phyloP scores from a whole-genome alignment of 2,113 vertebrate species.

The Tragelaphus imberbis region DNA sequence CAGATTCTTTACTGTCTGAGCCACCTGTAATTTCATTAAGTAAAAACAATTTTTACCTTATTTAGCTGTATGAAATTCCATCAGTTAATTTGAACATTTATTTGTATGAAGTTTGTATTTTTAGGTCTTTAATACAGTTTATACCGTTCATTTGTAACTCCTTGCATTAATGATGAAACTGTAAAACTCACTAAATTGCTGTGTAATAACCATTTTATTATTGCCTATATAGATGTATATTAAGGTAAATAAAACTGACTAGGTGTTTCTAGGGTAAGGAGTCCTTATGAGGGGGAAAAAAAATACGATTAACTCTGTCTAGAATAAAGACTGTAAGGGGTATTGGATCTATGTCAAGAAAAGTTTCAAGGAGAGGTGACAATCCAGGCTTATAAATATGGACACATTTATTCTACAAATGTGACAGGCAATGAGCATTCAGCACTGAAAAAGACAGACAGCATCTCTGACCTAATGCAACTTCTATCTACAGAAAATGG shows the following conservation, averaged over 20 bases:
- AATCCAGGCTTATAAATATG: background rate
- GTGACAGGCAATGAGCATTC: background rate
- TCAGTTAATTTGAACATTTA: conserved; percentile 84
- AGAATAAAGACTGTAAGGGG: background rate
- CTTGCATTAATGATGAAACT: conserved; percentile 84
- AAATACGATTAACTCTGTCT: background rate
- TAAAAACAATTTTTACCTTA: conserved; percentile 80
- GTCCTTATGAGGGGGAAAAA: background rate
- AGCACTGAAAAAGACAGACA: background rate
- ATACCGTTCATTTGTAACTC: conserved; percentile 90
- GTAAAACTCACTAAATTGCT: conserved; percentile 81
- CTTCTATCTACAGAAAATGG: background rate
- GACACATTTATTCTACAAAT: background rate
- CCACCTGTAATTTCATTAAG: background rate
- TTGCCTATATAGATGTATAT: conserved; percentile 86
- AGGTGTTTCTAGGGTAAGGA: conserved; percentile 77
- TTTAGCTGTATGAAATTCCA: conserved; percentile 85
- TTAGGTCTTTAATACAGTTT: conserved; percentile 89
- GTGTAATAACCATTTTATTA: conserved; percentile 84
- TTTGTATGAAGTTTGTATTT: conserved; percentile 88
- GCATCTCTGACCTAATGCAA: background rate
- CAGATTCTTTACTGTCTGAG: background rate
- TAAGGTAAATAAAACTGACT: conserved; percentile 84
- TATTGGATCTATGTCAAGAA: background rate
- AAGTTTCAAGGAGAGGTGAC: background rate